Evolutionary conservation across 2,113 vertebrate species (phyloP).

Genomic region (Petromus typicus): DNA sequence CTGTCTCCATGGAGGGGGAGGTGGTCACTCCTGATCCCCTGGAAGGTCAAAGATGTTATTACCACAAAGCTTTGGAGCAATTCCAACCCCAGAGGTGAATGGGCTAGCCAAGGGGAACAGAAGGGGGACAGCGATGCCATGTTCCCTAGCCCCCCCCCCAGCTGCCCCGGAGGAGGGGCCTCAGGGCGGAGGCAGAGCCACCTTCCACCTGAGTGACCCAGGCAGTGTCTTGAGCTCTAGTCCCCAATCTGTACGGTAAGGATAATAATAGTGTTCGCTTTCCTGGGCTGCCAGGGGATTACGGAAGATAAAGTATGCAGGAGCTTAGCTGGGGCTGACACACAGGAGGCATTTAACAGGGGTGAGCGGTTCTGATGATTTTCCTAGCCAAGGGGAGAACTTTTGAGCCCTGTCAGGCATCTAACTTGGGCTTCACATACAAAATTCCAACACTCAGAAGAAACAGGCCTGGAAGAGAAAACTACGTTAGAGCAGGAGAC

Average conservation of each 20-base stretch:
- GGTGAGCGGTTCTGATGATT: accelerated
- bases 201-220: not conserved
- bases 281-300: not conserved
- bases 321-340: not conserved
- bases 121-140: no score
- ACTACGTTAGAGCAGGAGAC: not conserved
- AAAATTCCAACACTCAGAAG: not conserved
- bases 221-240: not conserved
- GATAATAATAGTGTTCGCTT: not conserved
- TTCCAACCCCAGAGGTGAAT: not conserved
- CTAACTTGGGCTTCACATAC: not conserved
- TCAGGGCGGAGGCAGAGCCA: not conserved
- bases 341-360: not conserved
- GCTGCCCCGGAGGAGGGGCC: not conserved
- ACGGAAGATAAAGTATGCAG: not conserved
- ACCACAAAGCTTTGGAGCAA: not conserved
- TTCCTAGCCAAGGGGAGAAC: not conserved
- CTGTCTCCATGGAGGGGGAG: not conserved
- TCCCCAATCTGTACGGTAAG: not conserved
- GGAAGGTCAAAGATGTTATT: not conserved
- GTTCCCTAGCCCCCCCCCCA: not conserved
- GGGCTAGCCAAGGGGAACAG: not conserved
- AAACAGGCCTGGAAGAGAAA: conserved; percentile 19
- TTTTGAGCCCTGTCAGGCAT: not conserved
- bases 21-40: not conserved